A percentile compares a stretch with the other conserved stretches of the same genome.
phyloP scores from a whole-genome alignment of 1,140 invertebrate genomes.

The Aradophagus sp. region DNA sequence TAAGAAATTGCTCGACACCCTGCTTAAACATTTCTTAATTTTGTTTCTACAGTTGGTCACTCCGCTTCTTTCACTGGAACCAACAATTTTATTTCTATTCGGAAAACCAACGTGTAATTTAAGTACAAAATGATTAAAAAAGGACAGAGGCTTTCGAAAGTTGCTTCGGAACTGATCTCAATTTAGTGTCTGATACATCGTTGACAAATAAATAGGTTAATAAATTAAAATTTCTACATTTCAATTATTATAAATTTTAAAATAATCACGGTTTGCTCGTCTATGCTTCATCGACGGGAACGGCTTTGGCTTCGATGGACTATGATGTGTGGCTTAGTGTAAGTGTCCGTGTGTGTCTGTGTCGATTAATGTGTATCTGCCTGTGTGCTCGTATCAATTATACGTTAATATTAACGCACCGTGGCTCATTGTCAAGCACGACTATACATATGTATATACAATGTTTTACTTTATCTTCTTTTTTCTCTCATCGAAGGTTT shows the following conservation, averaged over 20 bases:
- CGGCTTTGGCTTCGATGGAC: conserved; percentile 73
- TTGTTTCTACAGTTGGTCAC: too few relatives aligned
- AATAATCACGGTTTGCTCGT: conserved; percentile 43
- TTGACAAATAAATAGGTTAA: conserved; percentile 47
- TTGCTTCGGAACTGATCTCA: too few relatives aligned
- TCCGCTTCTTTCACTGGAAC: too few relatives aligned
- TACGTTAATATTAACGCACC: conserved; percentile 43
- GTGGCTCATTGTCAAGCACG: conserved; percentile 47
- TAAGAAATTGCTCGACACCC: too few relatives aligned
- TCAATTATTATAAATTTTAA: conserved; percentile 35
- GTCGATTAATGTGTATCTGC: too few relatives aligned
- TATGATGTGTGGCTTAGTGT: conserved; percentile 66
- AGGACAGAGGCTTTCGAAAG: too few relatives aligned
- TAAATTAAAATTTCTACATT: conserved; percentile 45
- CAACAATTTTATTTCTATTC: too few relatives aligned
- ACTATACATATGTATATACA: conserved; percentile 53
- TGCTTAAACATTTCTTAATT: too few relatives aligned
- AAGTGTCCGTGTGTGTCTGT: conserved; percentile 46
- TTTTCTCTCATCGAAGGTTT: conserved; percentile 19
- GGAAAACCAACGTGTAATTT: too few relatives aligned
- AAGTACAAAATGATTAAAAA: too few relatives aligned
- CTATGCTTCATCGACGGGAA: conserved; percentile 56
- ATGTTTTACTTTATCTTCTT: conserved; percentile 9
- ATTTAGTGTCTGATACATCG: too few relatives aligned
- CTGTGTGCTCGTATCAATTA: conserved; percentile 41